Percentiles rank a stretch among this genome's conserved stretches.
Conservation (phyloP, 2,888 invertebrate species). For the Oscheius sp. region DNA sequence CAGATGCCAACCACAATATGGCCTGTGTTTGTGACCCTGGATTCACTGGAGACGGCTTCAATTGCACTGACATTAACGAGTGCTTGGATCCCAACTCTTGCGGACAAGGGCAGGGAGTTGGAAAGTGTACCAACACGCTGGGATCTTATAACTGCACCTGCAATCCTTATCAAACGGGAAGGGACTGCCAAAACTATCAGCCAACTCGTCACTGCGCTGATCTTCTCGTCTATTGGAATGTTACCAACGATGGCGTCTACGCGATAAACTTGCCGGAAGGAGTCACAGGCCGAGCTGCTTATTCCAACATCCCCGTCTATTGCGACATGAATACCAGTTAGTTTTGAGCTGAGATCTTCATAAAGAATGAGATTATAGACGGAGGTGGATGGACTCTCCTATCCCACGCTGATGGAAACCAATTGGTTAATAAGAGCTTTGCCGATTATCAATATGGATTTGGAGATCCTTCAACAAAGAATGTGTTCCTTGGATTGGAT, state of each 20-base stretch:
- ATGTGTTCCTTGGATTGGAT: constrained; percentile 55
- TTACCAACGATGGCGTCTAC: constrained; percentile 35
- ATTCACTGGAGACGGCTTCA: constrained; percentile 20
- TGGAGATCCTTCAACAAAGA: constrained; percentile 37
- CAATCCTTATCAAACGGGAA: constrained; percentile 30
- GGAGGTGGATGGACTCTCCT: constrained; percentile 59
- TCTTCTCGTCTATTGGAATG: constrained; percentile 48
- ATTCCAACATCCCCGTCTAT: constrained; percentile 34
- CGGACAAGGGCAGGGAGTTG: background rate
- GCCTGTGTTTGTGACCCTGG: constrained; percentile 19
- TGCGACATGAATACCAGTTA: constrained; percentile 39
- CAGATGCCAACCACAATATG: background rate
- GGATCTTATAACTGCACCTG: constrained; percentile 16
- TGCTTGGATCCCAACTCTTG: constrained; percentile 8
- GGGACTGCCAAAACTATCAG: constrained; percentile 49
- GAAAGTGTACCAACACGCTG: constrained; percentile 17
- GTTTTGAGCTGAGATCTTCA: too few species aligned
- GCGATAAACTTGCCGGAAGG: background rate
- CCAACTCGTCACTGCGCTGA: constrained; percentile 59
- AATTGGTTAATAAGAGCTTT: constrained; percentile 38
- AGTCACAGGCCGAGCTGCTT: background rate
- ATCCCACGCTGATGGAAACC: constrained; percentile 33
- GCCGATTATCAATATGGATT: constrained; percentile 36
- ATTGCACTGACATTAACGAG: constrained; percentile 15
- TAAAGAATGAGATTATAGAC: background rate